Percentiles rank a stretch among this genome's conserved stretches.
Conservation (phyloP, 2,888 invertebrate species). For the Tigriopus californicus region DNA sequence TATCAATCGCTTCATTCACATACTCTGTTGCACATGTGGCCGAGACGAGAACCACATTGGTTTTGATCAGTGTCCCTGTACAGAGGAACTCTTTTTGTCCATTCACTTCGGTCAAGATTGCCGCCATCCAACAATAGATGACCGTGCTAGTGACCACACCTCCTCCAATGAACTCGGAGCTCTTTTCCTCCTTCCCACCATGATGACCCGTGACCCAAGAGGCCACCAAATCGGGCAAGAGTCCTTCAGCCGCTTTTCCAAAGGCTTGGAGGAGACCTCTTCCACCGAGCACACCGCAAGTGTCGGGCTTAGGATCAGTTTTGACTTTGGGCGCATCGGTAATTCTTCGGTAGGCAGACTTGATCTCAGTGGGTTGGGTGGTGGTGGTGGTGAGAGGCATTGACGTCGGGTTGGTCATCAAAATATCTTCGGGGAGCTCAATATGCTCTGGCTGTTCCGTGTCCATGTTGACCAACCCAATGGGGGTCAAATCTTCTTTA, state of each 20-base stretch:
- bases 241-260: not conserved
- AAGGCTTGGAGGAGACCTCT: not conserved
- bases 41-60: conserved; percentile 19
- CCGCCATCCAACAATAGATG: conserved; percentile 20
- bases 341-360: no score
- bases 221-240: not conserved
- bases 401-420: no score
- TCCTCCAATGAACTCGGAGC: not conserved
- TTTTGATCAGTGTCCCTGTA: conserved; percentile 18
- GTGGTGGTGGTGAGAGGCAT: no score
- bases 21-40: conserved; percentile 19
- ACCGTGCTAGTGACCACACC: conserved; percentile 17
- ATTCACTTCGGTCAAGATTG: conserved; percentile 17
- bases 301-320: not conserved
- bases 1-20: not conserved
- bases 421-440: no score
- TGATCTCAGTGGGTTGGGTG: no score
- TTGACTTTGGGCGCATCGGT: no score
- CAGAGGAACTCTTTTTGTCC: conserved; percentile 18
- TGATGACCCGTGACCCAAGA: not conserved
- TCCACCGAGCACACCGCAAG: not conserved
- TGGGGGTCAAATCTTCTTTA: no score
- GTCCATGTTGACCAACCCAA: no score
- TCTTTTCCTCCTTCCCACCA: not conserved
- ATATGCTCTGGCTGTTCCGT: no score